phyloP scores from a whole-genome alignment of 2,888 invertebrate species.

The Lepas anatifera region DNA sequence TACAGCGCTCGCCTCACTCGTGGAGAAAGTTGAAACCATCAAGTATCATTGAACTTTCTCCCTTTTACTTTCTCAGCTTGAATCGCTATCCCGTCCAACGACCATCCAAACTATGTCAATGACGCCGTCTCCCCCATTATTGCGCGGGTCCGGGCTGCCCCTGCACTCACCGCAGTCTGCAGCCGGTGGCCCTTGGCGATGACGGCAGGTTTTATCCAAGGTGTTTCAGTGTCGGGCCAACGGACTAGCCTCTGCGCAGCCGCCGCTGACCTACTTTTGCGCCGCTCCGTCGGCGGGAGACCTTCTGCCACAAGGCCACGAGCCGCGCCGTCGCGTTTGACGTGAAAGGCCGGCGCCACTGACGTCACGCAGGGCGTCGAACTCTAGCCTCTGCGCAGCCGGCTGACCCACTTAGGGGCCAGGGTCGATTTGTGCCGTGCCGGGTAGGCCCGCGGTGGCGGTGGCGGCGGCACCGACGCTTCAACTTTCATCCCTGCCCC shows the following conservation, averaged over 20 bases:
- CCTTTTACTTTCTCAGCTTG: no score
- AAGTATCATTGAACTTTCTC: no score
- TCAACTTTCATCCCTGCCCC: not conserved
- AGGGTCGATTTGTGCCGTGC: constrained; percentile 3
- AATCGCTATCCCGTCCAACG: no score
- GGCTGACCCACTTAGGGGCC: constrained; percentile 1
- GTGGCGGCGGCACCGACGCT: not conserved
- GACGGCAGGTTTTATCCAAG: not conserved
- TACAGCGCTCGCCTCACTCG: no score
- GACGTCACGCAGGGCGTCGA: constrained; percentile 3
- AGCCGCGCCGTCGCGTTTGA: not conserved
- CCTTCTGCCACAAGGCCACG: not conserved
- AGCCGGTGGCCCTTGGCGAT: not conserved
- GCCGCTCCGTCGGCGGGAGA: not conserved
- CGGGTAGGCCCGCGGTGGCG: no score
- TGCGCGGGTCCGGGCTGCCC: not conserved
- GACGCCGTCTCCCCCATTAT: not conserved
- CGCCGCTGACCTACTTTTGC: constrained; percentile 1
- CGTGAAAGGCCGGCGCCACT: not conserved
- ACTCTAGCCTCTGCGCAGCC: not conserved
- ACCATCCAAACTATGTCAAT: no score
- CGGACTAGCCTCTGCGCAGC: constrained; percentile 3
- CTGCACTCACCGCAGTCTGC: not conserved
- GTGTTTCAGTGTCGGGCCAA: not conserved
- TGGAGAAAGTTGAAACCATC: no score